Base-by-base conservation (phyloP, 2,888 invertebrate genomes). In the Pristionchus arcanus region DNA sequence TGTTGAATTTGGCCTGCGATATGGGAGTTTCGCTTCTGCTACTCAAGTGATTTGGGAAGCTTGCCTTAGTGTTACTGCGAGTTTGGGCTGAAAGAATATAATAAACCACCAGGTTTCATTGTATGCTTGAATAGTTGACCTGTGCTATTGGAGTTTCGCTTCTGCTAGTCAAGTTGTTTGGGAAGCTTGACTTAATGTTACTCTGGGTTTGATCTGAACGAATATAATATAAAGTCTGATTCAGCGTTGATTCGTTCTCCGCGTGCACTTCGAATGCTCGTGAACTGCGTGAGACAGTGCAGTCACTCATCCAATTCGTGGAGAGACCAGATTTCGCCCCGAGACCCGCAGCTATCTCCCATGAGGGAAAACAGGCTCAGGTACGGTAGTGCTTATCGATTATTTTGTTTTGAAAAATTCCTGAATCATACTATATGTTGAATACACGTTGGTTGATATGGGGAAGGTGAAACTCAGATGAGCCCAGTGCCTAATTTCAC, bases 251-350 rank as follows among this genome's bases (percentile, higher is more conserved):
- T 25, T 95, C 95, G 91, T 93, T 95, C 49, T 0, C 96, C 89
- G 93, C 93, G 81, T 96, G 96, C 93, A 95, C 95, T 0, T 94
- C 96, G 11, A 97, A 98, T 0, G 98, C 98, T 0, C 97, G 96
- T 63, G 98, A 98, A 0, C 96, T 99, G 25, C 96, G 97, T 83
- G 97, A 97, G 91, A 98, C 99, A 0, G 98, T 99, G 19, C 97
- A 98, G 37, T 87, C 87, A 28, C 87, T 87, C 49, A 66, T 71
- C 21, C 97, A 98, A 91, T 99, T 98, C 96, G 98, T 98, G 0
- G 97, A 97, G 93, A 97, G 97, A 15, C 97, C 98, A 0, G 98
- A 98, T 96, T 99, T 99, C 96, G 97, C 97, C 4, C 97, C 97
- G 91, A 97, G 98, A 91, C 98, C 98, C 0, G 98, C 98, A 2